phyloP scores from a whole-genome alignment of 2,797 vertebrate species.

The Lateolabrax maculatus region DNA sequence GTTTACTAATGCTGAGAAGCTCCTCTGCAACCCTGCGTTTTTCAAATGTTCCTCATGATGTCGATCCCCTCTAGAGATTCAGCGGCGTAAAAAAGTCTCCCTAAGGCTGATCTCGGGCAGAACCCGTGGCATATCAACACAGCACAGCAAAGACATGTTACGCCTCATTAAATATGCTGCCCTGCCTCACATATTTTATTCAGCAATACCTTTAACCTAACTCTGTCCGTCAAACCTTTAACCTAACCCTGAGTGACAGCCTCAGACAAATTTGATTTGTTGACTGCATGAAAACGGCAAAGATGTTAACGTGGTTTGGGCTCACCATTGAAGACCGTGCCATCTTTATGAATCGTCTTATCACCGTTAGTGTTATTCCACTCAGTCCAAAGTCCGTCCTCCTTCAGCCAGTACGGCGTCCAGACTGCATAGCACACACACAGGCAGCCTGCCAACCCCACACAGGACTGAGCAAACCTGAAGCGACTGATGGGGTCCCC shows the following conservation, averaged over 20 bases:
- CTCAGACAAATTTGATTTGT: constrained; percentile 7
- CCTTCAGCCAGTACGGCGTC: constrained; percentile 81
- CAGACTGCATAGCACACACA: constrained; percentile 83
- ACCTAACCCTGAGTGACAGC: constrained; percentile 6
- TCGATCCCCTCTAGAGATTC: constrained; percentile 7
- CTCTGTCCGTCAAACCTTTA: neutral
- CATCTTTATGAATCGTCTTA: constrained; percentile 2
- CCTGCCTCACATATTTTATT: constrained; percentile 16
- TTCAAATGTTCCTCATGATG: constrained; percentile 21
- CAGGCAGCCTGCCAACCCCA: constrained; percentile 83
- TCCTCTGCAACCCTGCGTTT: constrained; percentile 18
- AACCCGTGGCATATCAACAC: constrained; percentile 8
- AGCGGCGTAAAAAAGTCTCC: constrained; percentile 28
- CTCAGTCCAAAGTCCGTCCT: constrained; percentile 78
- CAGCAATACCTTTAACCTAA: neutral
- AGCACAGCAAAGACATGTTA: constrained; percentile 8
- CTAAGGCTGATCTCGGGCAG: constrained; percentile 20
- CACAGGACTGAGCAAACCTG: constrained; percentile 79
- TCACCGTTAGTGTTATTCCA: constrained; percentile 64
- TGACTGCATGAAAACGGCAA: neutral
- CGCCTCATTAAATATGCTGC: constrained; percentile 6
- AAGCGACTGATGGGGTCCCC: constrained; percentile 77
- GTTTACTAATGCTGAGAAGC: constrained; percentile 41
- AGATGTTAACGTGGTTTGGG: neutral
- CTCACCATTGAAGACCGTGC: constrained; percentile 75